Conservation (phyloP, 2,113 vertebrate species). For the Callospermophilus lateralis region DNA sequence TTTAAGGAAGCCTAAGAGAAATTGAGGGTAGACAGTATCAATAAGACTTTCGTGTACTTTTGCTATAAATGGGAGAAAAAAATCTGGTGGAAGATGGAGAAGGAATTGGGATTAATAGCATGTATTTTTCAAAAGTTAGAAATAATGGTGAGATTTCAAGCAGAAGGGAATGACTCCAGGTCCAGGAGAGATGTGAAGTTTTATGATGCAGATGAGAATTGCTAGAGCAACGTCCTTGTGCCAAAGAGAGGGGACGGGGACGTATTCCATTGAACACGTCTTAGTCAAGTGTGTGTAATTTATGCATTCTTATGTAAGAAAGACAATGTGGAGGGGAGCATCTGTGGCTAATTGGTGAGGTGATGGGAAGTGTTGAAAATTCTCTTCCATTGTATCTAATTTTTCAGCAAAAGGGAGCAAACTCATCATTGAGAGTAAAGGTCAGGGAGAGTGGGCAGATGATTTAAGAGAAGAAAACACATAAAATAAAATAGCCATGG, state of each 20-base stretch:
- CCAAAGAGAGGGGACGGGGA: neutral
- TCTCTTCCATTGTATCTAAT: neutral
- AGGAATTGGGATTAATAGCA: neutral
- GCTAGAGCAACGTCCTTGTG: neutral
- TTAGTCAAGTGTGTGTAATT: neutral
- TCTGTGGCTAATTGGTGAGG: neutral
- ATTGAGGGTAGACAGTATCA: neutral
- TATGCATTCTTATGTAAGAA: neutral
- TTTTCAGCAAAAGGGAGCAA: neutral
- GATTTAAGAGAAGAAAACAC: neutral
- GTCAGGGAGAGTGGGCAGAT: neutral
- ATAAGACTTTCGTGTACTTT: neutral
- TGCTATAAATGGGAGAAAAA: neutral
- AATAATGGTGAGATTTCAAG: neutral
- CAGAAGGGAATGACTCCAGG: neutral
- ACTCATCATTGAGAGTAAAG: neutral
- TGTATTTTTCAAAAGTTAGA: neutral
- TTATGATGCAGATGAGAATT: neutral
- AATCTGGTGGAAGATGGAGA: neutral
- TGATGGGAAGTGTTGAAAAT: neutral
- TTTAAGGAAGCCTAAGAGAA: neutral
- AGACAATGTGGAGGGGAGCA: neutral
- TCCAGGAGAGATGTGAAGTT: neutral
- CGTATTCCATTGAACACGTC: neutral
- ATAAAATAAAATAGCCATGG: too few species aligned